Conservation (phyloP, 2,888 invertebrate genomes). For the Caenorhabditis drosophilae region DNA sequence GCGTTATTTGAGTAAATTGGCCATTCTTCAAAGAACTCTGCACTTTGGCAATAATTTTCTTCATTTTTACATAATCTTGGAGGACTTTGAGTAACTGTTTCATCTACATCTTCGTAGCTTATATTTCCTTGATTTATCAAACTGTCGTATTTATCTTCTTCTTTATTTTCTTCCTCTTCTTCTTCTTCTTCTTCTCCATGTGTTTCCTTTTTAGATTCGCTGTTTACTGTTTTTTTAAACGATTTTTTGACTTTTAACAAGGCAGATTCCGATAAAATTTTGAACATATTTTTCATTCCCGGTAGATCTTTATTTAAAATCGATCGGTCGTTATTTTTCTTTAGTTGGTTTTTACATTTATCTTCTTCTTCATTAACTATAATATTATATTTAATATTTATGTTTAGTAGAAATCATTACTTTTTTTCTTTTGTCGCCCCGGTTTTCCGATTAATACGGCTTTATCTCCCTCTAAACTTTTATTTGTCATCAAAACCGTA, state of each 20-base stretch:
- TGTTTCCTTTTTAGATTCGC: too few relatives aligned
- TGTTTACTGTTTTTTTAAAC: too few relatives aligned
- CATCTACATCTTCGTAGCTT: constrained; percentile 2
- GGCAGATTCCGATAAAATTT: constrained; percentile 17
- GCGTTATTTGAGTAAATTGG: constrained; percentile 37
- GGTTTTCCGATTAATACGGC: constrained; percentile 15
- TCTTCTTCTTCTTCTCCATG: too few relatives aligned
- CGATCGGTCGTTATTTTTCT: constrained; percentile 19
- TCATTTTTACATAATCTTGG: constrained; percentile 4
- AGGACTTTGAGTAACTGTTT: neutral
- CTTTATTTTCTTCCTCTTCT: too few relatives aligned
- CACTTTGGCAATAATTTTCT: neutral
- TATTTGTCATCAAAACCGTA: constrained; percentile 19
- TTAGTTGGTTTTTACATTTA: neutral
- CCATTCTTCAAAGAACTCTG: constrained; percentile 23
- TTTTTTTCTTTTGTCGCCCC: constrained; percentile 2
- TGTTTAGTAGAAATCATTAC: too few relatives aligned
- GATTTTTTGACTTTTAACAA: constrained; percentile 14
- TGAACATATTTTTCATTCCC: constrained; percentile 33
- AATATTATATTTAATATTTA: neutral
- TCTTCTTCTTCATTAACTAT: neutral
- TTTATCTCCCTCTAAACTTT: constrained; percentile 10
- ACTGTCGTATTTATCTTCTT: too few relatives aligned
- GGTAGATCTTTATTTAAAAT: constrained; percentile 25
- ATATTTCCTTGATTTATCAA: neutral